Evolutionary conservation across 2,797 vertebrate genomes (phyloP).

Genomic region (Enteromius argenteus): DNA sequence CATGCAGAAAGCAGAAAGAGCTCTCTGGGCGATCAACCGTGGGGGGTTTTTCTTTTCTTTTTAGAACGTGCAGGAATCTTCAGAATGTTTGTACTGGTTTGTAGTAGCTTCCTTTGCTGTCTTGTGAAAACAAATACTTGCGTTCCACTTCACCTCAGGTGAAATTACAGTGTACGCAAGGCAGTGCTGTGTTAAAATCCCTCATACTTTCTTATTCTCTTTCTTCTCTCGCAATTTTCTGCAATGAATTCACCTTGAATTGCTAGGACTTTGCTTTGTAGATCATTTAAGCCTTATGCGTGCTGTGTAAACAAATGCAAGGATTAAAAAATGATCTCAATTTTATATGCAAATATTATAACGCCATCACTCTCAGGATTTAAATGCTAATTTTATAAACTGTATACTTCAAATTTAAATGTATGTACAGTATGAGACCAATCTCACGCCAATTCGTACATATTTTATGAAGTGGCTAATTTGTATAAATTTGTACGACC

Average conservation of each 20-base stretch:
- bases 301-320: background rate
- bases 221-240: background rate
- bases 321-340: background rate
- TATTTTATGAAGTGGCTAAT: no score
- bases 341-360: background rate
- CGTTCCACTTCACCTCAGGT: slow-evolving; percentile 25
- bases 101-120: slow-evolving; percentile 18
- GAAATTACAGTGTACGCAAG: slow-evolving; percentile 19
- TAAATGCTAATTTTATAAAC: background rate
- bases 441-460: no score
- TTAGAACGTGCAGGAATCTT: background rate
- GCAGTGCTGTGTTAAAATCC: slow-evolving; percentile 1
- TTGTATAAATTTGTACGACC: no score
- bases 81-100: slow-evolving; percentile 17
- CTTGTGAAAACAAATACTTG: slow-evolving; percentile 16
- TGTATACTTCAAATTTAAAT: background rate
- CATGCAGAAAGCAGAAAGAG: slow-evolving; percentile 35
- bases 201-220: slow-evolving; percentile 10
- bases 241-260: background rate
- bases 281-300: background rate
- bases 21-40: slow-evolving; percentile 4
- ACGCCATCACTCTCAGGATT: background rate
- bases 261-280: background rate
- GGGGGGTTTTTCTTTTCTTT: background rate
- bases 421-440: no score